phyloP scores from a whole-genome alignment of 2,113 vertebrate species.

The Pomatorhinus ruficollis region DNA sequence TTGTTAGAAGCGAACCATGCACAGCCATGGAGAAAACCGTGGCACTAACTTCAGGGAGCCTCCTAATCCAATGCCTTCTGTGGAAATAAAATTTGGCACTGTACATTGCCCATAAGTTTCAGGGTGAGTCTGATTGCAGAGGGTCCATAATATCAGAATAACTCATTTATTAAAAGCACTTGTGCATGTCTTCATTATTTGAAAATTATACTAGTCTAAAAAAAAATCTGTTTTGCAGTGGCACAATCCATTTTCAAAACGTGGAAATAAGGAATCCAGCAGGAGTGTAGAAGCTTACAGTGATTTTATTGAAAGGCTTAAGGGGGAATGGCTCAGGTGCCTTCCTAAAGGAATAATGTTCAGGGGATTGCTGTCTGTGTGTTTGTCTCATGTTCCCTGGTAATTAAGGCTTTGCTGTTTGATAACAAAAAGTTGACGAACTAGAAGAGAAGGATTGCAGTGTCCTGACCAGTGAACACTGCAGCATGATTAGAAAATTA shows the following conservation, averaged over 20 bases:
- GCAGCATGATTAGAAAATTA: background rate
- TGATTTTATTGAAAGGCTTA: background rate
- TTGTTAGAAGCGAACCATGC: background rate
- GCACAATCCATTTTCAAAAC: background rate
- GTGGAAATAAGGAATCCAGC: background rate
- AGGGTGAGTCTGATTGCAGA: background rate
- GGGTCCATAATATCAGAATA: background rate
- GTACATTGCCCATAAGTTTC: background rate
- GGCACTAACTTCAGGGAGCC: background rate
- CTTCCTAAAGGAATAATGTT: background rate
- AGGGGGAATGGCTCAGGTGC: background rate
- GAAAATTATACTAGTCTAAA: background rate
- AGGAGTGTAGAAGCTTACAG: background rate
- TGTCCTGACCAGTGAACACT: background rate
- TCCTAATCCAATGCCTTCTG: background rate
- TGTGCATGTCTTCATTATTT: background rate
- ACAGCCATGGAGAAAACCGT: background rate
- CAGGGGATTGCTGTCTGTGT: background rate
- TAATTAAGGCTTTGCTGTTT: background rate
- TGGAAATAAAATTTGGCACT: background rate
- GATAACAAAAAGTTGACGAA: background rate
- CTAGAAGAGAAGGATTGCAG: background rate
- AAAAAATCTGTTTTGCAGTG: background rate
- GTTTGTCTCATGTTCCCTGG: background rate
- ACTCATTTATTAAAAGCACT: background rate